These are phyloP conservation scores for Physella acuta DNA, from an alignment of 1,140 invertebrate genomes.

Conservation along the genomic window DNA sequence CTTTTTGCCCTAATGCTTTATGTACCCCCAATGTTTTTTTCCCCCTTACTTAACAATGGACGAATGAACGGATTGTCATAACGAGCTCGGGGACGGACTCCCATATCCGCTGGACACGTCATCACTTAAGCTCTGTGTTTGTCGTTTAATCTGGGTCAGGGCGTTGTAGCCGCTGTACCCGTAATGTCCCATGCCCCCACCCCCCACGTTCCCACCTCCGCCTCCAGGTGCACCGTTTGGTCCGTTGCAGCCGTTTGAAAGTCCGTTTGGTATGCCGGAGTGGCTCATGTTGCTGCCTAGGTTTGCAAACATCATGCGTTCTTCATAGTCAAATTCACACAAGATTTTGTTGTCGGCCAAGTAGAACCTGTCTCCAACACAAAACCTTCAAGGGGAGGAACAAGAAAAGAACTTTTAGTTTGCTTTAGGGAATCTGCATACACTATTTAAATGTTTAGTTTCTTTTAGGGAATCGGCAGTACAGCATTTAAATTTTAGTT, in stretches of 20 bases:
- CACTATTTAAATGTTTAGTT: too few relatives aligned
- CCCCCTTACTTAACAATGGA: too few relatives aligned
- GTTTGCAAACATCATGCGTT: constrained; percentile 82
- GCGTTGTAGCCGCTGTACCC: constrained; percentile 76
- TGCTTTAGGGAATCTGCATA: too few relatives aligned
- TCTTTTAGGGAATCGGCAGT: too few relatives aligned
- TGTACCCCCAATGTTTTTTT: too few relatives aligned
- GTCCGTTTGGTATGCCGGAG: constrained; percentile 12
- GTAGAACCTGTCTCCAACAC: constrained; percentile 90
- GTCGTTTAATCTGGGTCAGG: constrained; percentile 82
- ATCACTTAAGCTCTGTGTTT: constrained; percentile 67
- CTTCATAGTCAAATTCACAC: constrained; percentile 92
- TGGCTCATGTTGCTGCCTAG: constrained; percentile 67
- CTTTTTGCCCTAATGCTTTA: too few relatives aligned
- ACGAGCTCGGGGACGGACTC: constrained; percentile 57
- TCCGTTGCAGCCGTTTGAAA: constrained; percentile 13
- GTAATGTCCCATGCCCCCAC: constrained; percentile 7
- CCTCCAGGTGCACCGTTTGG: background rate
- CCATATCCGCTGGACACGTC: constrained; percentile 62
- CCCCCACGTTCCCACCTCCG: background rate
- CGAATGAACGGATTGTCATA: constrained; percentile 32
- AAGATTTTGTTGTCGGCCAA: constrained; percentile 90
- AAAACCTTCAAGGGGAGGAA: constrained; percentile 78
- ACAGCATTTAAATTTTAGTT: too few relatives aligned
- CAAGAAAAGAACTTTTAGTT: too few relatives aligned